Base-by-base conservation (phyloP, 2,888 invertebrate species). In the Campoplex capitator region DNA sequence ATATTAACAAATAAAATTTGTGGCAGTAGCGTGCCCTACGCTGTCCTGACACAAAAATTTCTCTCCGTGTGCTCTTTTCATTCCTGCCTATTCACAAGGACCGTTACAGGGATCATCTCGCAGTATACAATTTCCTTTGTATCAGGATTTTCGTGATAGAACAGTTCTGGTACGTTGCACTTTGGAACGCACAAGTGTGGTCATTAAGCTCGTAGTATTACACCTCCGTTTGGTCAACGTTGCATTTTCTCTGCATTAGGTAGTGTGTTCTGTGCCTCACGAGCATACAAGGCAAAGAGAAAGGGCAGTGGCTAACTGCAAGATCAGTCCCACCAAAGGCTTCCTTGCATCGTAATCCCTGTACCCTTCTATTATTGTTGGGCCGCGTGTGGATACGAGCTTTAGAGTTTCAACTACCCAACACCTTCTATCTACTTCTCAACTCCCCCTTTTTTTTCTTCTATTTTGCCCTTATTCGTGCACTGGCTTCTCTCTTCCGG, bases 341-440 rank as follows among this genome's bases (percentile, higher is more conserved):
- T 88, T 90, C 89, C 91, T 90, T 88, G 92, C 89, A 88, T 91
- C 89, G 89, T 93, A 93, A 93, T 93, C 93, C 93, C 89, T 87
- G 86, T 88, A 90, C 91, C 90, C 92, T 93, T 89, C 92, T 89
- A 91, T 92, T 93, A 92, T 93, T 93, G 93, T 92, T 93, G 90
- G 62, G 91, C 88, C 92, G 90, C 92, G 93, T 90, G 92, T 92
- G 93, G 91, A 91, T 92, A 84, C 89, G 89, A 92, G 93, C 93
- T 93, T 93, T 92, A 91, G 91, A 92, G 91, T 92, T 92, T 91
- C 91, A 88, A 90, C 88, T 85, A 86, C 84, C 89, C 88, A 68
- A 35, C 79, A 86, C 84, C 85, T 87, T 87, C 79, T 84, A 77
- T 81, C 87, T 73, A 87, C 85, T 84, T 86, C 18, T 70, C 42